These are phyloP conservation scores for Manis pentadactyla DNA, from an alignment of 2,797 vertebrate genomes.

Conservation along the genomic window DNA sequence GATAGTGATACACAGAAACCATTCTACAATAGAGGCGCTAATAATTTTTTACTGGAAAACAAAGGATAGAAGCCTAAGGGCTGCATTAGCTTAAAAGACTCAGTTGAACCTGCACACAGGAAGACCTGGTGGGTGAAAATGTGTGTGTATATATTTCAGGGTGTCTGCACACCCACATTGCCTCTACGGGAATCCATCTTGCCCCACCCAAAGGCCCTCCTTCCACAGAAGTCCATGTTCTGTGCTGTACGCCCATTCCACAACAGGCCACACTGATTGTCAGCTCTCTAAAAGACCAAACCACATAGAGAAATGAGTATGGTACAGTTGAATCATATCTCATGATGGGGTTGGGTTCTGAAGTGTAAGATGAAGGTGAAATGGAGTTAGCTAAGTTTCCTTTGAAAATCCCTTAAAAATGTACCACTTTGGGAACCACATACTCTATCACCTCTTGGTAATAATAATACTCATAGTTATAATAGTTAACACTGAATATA, in stretches of 20 bases:
- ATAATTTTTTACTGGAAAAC: neutral
- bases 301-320: neutral
- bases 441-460: neutral
- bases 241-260: too few species aligned
- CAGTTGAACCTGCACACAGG: neutral
- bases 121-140: neutral
- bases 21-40: too few species aligned
- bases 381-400: neutral
- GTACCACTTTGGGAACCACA: neutral
- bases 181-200: neutral
- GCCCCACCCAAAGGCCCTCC: neutral
- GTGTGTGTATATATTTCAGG: neutral
- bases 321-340: neutral
- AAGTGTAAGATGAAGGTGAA: neutral
- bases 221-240: neutral
- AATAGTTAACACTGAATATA: neutral
- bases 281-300: neutral
- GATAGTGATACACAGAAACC: rapidly evolving
- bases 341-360: neutral
- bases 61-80: neutral
- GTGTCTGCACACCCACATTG: neutral
- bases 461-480: neutral
- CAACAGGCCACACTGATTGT: neutral
- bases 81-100: neutral
- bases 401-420: neutral